Percentiles rank a stretch among this genome's conserved stretches.
phyloP scores from a whole-genome alignment of 2,888 invertebrate species.

The Lordiphosa andalusiaca region DNA sequence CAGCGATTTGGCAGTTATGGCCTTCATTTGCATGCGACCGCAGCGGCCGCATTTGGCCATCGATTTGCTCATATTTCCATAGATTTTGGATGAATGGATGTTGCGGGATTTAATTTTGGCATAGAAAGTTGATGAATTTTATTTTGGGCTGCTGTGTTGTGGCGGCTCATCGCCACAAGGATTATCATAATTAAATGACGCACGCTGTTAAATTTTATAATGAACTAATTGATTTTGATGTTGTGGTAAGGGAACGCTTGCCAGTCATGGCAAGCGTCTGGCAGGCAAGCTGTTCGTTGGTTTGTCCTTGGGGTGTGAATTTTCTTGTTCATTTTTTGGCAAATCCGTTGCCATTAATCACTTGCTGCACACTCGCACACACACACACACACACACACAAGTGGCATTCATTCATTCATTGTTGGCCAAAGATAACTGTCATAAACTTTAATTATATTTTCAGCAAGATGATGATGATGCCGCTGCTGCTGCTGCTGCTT shows the following conservation, averaged over 20 bases:
- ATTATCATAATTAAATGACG: constrained; percentile 31
- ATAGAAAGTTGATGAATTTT: constrained; percentile 9
- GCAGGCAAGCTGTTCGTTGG: constrained; percentile 10
- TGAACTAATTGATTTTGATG: constrained; percentile 19
- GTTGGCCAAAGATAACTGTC: constrained; percentile 68
- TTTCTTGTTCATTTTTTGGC: constrained; percentile 15
- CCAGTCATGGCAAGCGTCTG: background rate
- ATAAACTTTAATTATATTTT: constrained; percentile 75
- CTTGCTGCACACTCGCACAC: constrained; percentile 10
- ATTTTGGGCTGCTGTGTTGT: constrained; percentile 2
- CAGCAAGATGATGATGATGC: constrained; percentile 56
- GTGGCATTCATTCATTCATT: constrained; percentile 56
- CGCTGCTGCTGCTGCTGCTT: constrained; percentile 21
- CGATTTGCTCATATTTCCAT: too few species aligned
- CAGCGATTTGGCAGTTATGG: too few species aligned
- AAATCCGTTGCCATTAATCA: constrained; percentile 57
- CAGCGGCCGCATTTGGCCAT: too few species aligned
- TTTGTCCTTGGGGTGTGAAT: background rate
- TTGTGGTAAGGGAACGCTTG: background rate
- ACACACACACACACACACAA: constrained; percentile 9
- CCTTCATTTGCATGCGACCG: too few species aligned
- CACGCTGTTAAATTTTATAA: constrained; percentile 25
- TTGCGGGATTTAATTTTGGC: too few species aligned
- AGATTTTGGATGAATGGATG: constrained; percentile 12
- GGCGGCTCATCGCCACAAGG: constrained; percentile 17